These are phyloP conservation scores for Enteromius unitaeniatus DNA, from an alignment of 2,797 vertebrate genomes.

Conservation along the genomic window DNA sequence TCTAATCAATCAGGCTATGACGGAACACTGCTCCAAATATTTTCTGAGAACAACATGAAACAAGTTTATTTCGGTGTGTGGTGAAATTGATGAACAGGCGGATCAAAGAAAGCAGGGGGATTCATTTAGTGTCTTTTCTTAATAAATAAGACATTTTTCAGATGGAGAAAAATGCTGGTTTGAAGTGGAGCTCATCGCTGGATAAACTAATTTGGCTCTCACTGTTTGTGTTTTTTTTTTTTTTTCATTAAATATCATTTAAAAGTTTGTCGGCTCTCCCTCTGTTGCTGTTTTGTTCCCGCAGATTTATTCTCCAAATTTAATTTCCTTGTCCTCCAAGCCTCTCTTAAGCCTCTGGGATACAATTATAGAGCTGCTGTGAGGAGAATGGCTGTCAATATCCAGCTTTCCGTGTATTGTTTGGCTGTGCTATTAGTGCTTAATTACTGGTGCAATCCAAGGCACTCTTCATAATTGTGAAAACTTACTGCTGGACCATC, in stretches of 20 bases:
- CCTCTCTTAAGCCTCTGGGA: constrained; percentile 61
- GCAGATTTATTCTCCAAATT: constrained; percentile 56
- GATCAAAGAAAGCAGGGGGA: constrained; percentile 38
- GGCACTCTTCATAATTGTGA: constrained; percentile 41
- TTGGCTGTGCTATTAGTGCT: constrained; percentile 65
- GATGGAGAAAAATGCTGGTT: constrained; percentile 29
- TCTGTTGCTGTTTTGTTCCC: constrained; percentile 40
- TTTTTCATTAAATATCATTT: constrained; percentile 58
- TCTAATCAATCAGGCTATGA: constrained; percentile 21
- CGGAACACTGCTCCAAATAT: background rate
- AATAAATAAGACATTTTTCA: constrained; percentile 38
- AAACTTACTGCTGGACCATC: constrained; percentile 43
- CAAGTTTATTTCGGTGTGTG: constrained; percentile 18
- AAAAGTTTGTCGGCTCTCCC: constrained; percentile 52
- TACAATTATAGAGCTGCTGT: constrained; percentile 55
- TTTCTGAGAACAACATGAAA: constrained; percentile 20
- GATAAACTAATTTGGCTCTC: constrained; percentile 48
- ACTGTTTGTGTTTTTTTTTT: constrained; percentile 18
- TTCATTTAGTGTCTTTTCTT: constrained; percentile 33
- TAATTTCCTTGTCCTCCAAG: constrained; percentile 57
- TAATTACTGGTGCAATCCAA: constrained; percentile 68
- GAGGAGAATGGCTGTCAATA: constrained; percentile 60
- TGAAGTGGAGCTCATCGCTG: constrained; percentile 15
- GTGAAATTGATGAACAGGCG: constrained; percentile 8
- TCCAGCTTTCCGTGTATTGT: constrained; percentile 64